Evolutionary conservation across 1,140 invertebrate genomes (phyloP), one percentile per base, ranked within the genome.

Genomic region (Vanessa tameamea): DNA sequence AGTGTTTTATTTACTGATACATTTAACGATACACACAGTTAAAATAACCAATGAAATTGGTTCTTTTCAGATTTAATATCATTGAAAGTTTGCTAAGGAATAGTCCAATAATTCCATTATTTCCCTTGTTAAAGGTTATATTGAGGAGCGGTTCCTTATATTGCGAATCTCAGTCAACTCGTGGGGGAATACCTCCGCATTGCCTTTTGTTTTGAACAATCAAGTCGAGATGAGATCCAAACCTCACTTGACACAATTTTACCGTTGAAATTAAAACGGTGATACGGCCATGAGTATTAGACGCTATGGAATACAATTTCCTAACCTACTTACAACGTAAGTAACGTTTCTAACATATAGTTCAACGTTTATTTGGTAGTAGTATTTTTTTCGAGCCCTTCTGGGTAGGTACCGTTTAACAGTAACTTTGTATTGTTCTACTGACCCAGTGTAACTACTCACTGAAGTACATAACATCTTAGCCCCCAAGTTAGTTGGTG

Each of bases 201-300:
- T 85, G 76, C 82, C 82, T 81, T 90, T 91, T 91, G 88, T 91
- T 88, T 80, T 81, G 77, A 61, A 84, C 86, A 83, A 83, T 67
- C 77, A 88, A 83, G 82, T 76, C 82, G 72, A 83, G 65, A 81
- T 87, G 83, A 84, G 81, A 83, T 83, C 80, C 75, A 80, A 89
- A 86, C 85, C 89, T 84, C 85, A 86, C 88, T 90, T 88, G 88
- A 91, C 88, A 89, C 82, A 84, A 78, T 91, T 89, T 86, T 88
- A 87, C 83, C 82, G 85, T 85, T 85, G 80, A 86, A 87, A 87
- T 84, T 82, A 81, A 82, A 88, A 85, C 82, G 82, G 82, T 80
- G 83, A 78, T 72, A 69, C 57, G 65, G 57, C 55, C 43, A 47
- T 66, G 26, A 26, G 57, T 37, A 37, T 15, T n/a, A 61, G 31